Base-by-base conservation (phyloP, 1,140 invertebrate genomes). In the Propsilocerus akamusi region DNA sequence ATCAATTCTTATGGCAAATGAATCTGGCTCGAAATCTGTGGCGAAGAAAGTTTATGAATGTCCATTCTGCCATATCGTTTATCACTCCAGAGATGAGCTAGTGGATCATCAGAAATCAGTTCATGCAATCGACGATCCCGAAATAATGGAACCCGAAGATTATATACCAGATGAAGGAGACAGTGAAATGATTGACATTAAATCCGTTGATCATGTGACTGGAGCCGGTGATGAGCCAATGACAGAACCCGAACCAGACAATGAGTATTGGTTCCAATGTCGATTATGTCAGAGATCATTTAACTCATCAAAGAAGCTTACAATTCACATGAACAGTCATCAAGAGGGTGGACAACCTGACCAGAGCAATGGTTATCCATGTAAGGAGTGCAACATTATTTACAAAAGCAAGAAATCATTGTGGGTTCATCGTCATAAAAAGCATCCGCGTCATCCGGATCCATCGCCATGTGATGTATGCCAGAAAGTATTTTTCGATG, bases 341-440 rank as follows among this genome's bases (percentile, higher is more conserved):
- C 58, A 63, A 47, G 63, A 65, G 54, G 22, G 34, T 17, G 34
- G 34, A 20, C 34, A 41, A 41, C n/a, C n/a, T n/a, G 62, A 65
- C 22, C 63, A 65, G 46, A 63, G 59, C 6, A 63, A 59, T 24
- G 63, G 65, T 47, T 65, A 65, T 49, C 64, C 63, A 12, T 65
- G 63, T 54, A 65, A 65, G 52, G 63, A 65, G 23, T 65, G 63
- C 51, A 63, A 63, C 41, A 65, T 65, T 48, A 62, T 65, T 10
- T 65, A 65, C 34, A 63, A 62, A 30, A 61, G 61, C 8, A 56
- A 63, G 22, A 65, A 65, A 55, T 65, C 63, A 50, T 53, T 65
- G 20, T 65, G 63, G 63, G 63, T 65, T 17, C 63, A 65, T 55
- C 63, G 63, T 12, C 65, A 65, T 47, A 65, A 65, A 52, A 65